These are phyloP conservation scores for Lysandra bellargus DNA, from an alignment of 2,888 invertebrate species.

Conservation along the genomic window DNA sequence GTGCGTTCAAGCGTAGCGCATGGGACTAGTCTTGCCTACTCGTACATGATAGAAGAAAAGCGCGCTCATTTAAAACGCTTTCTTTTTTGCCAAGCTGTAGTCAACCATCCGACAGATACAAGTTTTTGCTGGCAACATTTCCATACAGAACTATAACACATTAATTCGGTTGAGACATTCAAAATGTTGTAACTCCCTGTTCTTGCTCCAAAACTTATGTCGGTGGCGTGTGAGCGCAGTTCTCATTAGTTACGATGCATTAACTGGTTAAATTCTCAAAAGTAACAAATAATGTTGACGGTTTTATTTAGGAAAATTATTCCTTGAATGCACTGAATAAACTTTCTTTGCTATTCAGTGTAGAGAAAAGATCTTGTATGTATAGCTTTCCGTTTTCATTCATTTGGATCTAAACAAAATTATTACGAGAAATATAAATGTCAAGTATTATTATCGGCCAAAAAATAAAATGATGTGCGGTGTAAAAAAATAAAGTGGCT, in stretches of 20 bases:
- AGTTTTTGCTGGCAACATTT: neutral
- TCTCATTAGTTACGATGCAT: neutral
- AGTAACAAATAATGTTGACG: neutral
- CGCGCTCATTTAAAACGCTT: no score
- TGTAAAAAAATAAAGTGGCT: no score
- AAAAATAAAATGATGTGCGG: no score
- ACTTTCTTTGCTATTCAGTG: neutral
- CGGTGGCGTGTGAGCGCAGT: neutral
- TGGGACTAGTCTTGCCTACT: no score
- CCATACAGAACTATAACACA: neutral
- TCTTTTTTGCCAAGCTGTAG: neutral
- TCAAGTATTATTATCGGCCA: no score
- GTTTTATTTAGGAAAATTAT: neutral
- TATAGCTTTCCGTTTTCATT: no score
- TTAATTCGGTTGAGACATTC: constrained; percentile 6
- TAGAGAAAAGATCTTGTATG: neutral
- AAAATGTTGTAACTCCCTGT: neutral
- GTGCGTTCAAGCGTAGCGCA: no score
- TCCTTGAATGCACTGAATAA: neutral
- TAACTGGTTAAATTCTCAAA: neutral
- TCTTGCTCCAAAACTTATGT: neutral
- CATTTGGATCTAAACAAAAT: no score
- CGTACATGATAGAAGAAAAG: no score
- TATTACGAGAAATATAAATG: no score
- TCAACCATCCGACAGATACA: neutral